These are phyloP conservation scores for Nematostella vectensis DNA, from an alignment of 92 coral and sea anemone genomes.

Conservation along the genomic window DNA sequence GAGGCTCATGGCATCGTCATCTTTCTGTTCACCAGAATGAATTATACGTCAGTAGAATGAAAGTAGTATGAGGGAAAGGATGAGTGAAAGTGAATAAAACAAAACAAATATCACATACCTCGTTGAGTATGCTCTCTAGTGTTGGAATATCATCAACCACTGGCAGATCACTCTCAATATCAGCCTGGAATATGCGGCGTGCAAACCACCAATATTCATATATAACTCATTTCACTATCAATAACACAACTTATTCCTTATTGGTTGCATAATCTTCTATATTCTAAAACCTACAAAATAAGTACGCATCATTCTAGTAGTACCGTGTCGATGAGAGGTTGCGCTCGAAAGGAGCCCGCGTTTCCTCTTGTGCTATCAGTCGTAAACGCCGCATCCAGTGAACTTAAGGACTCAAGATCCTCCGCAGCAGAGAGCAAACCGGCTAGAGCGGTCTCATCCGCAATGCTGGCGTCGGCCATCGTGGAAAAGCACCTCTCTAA, in stretches of 20 bases:
- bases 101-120: too few species aligned
- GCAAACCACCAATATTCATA: background rate
- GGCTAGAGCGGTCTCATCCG: conserved; percentile 56
- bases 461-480: conserved; percentile 50
- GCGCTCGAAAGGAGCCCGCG: conserved; percentile 50
- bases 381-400: conserved; percentile 80
- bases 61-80: background rate
- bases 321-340: too few species aligned
- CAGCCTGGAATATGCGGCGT: conserved; percentile 34
- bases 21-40: conserved; percentile 51
- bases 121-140: conserved; percentile 87
- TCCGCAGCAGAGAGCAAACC: conserved; percentile 63
- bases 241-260: too few species aligned
- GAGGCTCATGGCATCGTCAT: conserved; percentile 54
- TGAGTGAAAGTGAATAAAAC: background rate
- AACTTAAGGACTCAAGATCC: conserved; percentile 54
- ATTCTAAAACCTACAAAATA: too few species aligned
- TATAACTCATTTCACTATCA: background rate
- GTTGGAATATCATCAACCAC: conserved; percentile 84
- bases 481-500: conserved; percentile 22
- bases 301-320: too few species aligned
- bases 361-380: conserved; percentile 27
- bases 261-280: too few species aligned
- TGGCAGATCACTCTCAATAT: conserved; percentile 79
- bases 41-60: background rate